Conservation (phyloP, 2,113 vertebrate genomes). For the Lepisosteus oculatus region DNA sequence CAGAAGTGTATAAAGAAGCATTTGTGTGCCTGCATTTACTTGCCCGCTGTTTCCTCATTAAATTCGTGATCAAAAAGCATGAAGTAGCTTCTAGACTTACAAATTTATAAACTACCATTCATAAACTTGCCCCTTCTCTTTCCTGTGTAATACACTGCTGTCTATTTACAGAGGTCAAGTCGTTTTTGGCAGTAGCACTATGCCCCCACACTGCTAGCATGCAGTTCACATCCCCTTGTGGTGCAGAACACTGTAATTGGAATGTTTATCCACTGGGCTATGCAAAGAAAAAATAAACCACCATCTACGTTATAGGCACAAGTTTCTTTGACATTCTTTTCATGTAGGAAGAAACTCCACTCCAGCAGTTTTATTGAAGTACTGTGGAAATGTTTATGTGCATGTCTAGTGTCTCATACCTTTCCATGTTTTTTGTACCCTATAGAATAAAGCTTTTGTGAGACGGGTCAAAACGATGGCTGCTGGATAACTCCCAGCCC, state of each 20-base stretch:
- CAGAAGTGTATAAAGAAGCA: not conserved
- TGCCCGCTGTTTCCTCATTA: not conserved
- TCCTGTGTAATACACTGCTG: not conserved
- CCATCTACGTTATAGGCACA: not conserved
- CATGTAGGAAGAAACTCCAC: not conserved
- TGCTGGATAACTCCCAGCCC: not conserved
- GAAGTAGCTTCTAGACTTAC: not conserved
- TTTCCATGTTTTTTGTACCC: not conserved
- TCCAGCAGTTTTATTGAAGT: not conserved
- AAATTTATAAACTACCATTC: conserved; percentile 5
- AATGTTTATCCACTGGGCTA: conserved; percentile 4
- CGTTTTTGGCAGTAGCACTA: not conserved
- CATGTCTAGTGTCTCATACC: not conserved
- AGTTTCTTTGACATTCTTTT: conserved; percentile 1
- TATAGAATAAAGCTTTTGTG: not conserved
- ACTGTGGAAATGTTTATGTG: not conserved
- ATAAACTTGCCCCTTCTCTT: not conserved
- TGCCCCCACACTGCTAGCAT: not conserved
- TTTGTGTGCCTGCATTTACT: not conserved
- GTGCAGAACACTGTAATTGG: not conserved
- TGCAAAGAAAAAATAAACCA: conserved; percentile 4
- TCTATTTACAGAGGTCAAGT: not conserved
- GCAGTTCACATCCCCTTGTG: not conserved
- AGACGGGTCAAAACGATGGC: not conserved
- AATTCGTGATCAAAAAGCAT: not conserved